Evolutionary conservation across 2,888 invertebrate species (phyloP).

Genomic region (Andrena flavipes): DNA sequence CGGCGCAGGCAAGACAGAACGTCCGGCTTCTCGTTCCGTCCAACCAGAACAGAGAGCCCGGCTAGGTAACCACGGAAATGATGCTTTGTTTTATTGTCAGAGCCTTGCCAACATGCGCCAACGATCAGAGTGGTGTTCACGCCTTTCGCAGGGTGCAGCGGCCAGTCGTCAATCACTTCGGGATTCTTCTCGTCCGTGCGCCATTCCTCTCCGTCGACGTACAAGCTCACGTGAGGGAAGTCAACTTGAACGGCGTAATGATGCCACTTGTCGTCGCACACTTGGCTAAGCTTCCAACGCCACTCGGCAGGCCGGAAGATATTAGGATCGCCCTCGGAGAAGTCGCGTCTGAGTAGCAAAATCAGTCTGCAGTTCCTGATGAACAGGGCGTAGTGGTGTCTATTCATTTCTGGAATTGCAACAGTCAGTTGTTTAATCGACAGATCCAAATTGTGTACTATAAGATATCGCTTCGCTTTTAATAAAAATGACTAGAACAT

Average conservation of each 20-base stretch:
- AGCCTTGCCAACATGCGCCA: slow-evolving; percentile 99
- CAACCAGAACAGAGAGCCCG: slow-evolving; percentile 92
- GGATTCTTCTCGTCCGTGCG: slow-evolving; percentile 91
- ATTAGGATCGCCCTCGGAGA: slow-evolving; percentile 96
- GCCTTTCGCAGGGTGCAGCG: slow-evolving; percentile 97
- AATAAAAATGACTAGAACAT: neutral
- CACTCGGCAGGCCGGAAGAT: slow-evolving; percentile 99
- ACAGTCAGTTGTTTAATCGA: slow-evolving; percentile 12
- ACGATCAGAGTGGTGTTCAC: slow-evolving; percentile 97
- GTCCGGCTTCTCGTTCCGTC: slow-evolving; percentile 90
- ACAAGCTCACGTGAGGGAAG: slow-evolving; percentile 95
- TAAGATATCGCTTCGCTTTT: neutral
- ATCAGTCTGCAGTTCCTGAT: slow-evolving; percentile 98
- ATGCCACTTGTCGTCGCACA: slow-evolving; percentile 99
- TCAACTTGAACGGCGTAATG: slow-evolving; percentile 98
- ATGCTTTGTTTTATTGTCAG: slow-evolving; percentile 96
- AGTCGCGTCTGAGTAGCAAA: slow-evolving; percentile 95
- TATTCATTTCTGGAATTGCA: slow-evolving; percentile 94
- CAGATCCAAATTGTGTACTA: no score
- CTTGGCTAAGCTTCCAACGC: slow-evolving; percentile 98
- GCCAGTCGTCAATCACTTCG: slow-evolving; percentile 99
- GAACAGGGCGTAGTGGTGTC: slow-evolving; percentile 99
- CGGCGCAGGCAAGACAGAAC: slow-evolving; percentile 93
- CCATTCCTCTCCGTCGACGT: slow-evolving; percentile 93
- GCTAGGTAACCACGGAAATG: slow-evolving; percentile 95